Base-by-base conservation (phyloP, 1,140 invertebrate genomes). In the Drosophila auraria region DNA sequence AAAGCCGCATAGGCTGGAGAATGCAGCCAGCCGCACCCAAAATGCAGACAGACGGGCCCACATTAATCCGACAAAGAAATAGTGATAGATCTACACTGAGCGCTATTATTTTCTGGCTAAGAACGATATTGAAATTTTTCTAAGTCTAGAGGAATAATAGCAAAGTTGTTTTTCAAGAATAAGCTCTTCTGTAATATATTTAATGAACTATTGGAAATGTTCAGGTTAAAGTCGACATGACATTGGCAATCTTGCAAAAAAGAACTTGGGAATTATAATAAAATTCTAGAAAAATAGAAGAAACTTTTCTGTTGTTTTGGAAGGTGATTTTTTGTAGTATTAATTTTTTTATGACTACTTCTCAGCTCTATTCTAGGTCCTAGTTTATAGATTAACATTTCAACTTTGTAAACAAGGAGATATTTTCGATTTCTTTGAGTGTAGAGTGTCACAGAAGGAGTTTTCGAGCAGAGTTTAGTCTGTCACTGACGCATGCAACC, bases 1-100 rank as follows among this genome's bases (percentile, higher is more conserved):
- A 77, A 70, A 64, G 66, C 66, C 54, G 58, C 47, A 71, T 38
- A 56, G 50, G 50, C 49, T 49, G 27, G 63, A 68, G 57, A 60
- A 66, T 73, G 78, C 62, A 79, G 73, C 25, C 58, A 30, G 72
- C 75, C 75, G 75, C 81, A 81, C 72, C 69, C 63, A 81, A 73
- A 61, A 78, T 53, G 72, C 73, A 83, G 68, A 60, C 70, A 66
- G 68, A 63, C 68, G 50, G 53, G 75, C 75, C 75, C 74, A 78
- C 65, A 78, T 78, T 78, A 78, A 78, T 78, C 74, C 75, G 74
- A 42, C 68, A 71, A 54, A 71, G 68, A 42, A 71, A 71, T 61
- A 59, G 56, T 53, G 69, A 47, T 60, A 53, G 64, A 72, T 69
- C 25, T 72, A 72, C 54, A 72, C 69, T 72, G 12, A 30, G 2